Base-by-base conservation (phyloP, 2,888 invertebrate species). In the Eupeodes luniger region DNA sequence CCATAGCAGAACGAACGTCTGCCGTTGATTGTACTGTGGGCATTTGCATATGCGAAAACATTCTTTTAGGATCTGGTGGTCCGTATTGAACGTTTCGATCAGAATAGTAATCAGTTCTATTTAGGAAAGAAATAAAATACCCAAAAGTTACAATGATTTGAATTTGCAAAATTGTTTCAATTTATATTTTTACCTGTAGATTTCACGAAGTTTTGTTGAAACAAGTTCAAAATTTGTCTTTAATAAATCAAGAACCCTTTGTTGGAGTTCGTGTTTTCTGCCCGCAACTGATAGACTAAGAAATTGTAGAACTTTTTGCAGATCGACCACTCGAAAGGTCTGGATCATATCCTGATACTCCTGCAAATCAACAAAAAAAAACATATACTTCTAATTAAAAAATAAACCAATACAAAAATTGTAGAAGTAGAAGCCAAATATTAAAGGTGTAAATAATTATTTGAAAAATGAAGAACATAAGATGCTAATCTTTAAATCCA, bases 281-380 rank as follows among this genome's bases (percentile, higher is more conserved):
- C 97, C 97, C 91, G 96, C 95, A 93, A 96, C 96, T 92, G 96
- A 96, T 93, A 96, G 95, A 90, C 97, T 97, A 91, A 97, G 96
- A 94, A 95, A 97, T 92, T 96, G 96, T 92, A 97, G 95, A 92
- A 98, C 94, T 94, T 96, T 96, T 94, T 97, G 97, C 92, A 98
- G 96, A 94, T 97, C 97, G 93, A 96, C 96, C 91, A 97, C 97
- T 91, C 97, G 96, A 94, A 97, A 97, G 91, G 92, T 92, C 90
- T 92, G 91, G 91, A 93, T 90, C 93, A 93, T 93, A 90, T 93
- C 92, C 92, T 93, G 92, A 91, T 92, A 93, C 91, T 93, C 93
- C 93, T 93, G 69, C 4, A 91, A 90, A 74, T 36, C 19, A 19
- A 19, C 19, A 34, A 64, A 81, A 51, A 47, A 67, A 34, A 40